These are phyloP conservation scores for Addax nasomaculatus DNA, from an alignment of 2,113 vertebrate species.

Conservation along the genomic window DNA sequence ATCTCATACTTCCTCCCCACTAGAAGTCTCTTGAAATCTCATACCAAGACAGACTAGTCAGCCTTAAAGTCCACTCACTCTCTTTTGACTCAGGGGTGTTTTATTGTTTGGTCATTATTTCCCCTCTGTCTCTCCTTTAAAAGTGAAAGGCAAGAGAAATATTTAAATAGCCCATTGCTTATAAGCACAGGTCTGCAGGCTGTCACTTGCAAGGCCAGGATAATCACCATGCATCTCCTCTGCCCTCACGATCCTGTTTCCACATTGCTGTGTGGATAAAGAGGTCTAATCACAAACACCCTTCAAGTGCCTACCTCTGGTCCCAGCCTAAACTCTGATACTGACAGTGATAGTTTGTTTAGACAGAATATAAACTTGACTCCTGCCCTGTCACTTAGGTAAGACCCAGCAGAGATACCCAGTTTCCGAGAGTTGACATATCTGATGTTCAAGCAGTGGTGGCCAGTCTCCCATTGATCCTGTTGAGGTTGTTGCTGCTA, in stretches of 20 bases:
- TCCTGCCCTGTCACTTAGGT: not conserved
- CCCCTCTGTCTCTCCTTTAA: not conserved
- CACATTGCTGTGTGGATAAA: not conserved
- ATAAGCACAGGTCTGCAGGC: not conserved
- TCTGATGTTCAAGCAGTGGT: slow-evolving; percentile 48
- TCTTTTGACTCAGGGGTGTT: not conserved
- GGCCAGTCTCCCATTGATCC: slow-evolving; percentile 52
- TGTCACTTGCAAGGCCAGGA: not conserved
- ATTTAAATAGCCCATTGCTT: not conserved
- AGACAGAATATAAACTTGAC: slow-evolving; percentile 5
- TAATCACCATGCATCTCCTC: not conserved
- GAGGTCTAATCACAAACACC: not conserved
- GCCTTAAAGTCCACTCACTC: not conserved
- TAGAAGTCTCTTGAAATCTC: not conserved
- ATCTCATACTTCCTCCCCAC: slow-evolving; percentile 21
- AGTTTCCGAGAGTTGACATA: slow-evolving; percentile 39
- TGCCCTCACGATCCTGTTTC: not conserved
- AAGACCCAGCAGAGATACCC: slow-evolving; percentile 31
- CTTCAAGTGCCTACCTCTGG: not conserved
- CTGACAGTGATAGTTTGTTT: not conserved
- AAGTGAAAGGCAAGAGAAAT: not conserved
- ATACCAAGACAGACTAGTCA: slow-evolving; percentile 17
- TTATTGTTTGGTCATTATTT: not conserved
- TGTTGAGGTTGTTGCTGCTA: slow-evolving; percentile 68
- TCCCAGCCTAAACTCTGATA: not conserved